Percentiles rank a stretch among this genome's conserved stretches.
phyloP scores from a whole-genome alignment of 23 tunicate species.

The Halocynthia aurantium region DNA sequence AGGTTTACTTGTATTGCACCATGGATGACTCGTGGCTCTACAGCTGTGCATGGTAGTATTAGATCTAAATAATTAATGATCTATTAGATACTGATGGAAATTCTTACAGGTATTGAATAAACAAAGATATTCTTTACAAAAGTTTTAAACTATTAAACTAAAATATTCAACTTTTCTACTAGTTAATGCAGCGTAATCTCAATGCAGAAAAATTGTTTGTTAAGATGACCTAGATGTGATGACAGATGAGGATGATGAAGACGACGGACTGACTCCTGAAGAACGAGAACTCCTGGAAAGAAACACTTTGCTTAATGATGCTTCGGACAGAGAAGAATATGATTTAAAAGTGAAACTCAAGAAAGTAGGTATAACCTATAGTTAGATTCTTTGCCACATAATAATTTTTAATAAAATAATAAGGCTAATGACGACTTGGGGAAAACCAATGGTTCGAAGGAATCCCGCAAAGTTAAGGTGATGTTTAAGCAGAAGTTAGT shows the following conservation, averaged over 20 bases:
- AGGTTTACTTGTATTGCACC: no score
- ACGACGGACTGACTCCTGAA: slow-evolving; percentile 44
- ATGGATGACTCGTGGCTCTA: no score
- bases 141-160: no score
- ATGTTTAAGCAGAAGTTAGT: slow-evolving; percentile 60
- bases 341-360: slow-evolving; percentile 33
- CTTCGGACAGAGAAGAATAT: slow-evolving; percentile 54
- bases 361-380: slow-evolving; percentile 11
- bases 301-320: slow-evolving; percentile 52
- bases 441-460: slow-evolving; percentile 10
- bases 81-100: no score
- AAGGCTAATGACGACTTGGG: slow-evolving; percentile 53
- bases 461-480: slow-evolving; percentile 51
- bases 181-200: no score
- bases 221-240: slow-evolving; percentile 6
- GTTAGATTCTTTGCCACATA: not conserved
- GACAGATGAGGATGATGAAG: slow-evolving; percentile 35
- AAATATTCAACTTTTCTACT: no score
- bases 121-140: no score
- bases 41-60: no score
- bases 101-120: no score
- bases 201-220: no score
- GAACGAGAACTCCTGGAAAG: slow-evolving; percentile 27
- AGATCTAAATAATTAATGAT: no score
- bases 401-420: no score